These are phyloP conservation scores for Allygus modestus DNA, from an alignment of 2,888 invertebrate species.

Conservation along the genomic window DNA sequence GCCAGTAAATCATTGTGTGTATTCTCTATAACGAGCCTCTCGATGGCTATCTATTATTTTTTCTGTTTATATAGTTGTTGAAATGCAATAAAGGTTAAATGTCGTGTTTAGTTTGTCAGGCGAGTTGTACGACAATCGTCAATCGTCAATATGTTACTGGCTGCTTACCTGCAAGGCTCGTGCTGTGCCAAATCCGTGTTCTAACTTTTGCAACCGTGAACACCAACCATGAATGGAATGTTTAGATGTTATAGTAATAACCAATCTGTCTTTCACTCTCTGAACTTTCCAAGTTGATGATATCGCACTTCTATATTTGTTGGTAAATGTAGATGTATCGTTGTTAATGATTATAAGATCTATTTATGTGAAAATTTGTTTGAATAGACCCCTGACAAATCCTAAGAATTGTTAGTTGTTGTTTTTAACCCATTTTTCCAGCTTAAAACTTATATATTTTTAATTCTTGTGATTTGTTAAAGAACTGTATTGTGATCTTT, in stretches of 20 bases:
- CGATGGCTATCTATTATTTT: too few species aligned
- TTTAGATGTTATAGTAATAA: neutral
- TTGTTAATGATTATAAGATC: neutral
- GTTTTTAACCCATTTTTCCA: neutral
- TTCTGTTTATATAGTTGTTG: too few species aligned
- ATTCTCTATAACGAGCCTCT: too few species aligned
- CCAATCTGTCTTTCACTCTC: conserved; percentile 19
- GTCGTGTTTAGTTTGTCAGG: neutral
- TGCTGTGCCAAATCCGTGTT: conserved; percentile 11
- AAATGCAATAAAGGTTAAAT: neutral
- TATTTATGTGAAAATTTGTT: conserved; percentile 8
- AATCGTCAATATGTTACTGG: neutral
- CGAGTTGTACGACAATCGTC: too few species aligned
- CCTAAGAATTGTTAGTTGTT: neutral
- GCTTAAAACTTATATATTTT: neutral
- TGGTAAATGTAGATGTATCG: conserved; percentile 11
- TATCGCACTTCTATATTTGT: neutral
- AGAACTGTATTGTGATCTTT: conserved; percentile 1
- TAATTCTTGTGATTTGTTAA: neutral
- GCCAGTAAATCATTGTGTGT: conserved; percentile 14
- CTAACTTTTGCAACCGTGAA: conserved; percentile 13
- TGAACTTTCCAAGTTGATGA: neutral
- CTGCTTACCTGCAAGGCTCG: neutral
- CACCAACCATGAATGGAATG: neutral
- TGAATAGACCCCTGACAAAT: neutral